Percentiles rank a stretch among this genome's conserved stretches.
Conservation (phyloP, 2,113 vertebrate species). For the Taxidea taxus region DNA sequence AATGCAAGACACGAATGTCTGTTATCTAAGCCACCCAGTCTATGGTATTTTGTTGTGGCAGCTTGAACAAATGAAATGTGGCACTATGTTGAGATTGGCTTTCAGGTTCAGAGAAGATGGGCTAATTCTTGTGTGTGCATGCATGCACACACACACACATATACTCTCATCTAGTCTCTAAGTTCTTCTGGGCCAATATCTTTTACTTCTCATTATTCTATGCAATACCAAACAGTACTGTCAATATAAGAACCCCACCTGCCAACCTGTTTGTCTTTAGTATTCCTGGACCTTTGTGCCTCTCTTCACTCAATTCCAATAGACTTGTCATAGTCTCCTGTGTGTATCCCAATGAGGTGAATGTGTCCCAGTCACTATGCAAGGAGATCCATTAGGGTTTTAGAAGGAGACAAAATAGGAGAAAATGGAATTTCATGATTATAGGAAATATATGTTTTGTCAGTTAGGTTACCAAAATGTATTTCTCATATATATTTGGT, state of each 20-base stretch:
- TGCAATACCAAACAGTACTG: background rate
- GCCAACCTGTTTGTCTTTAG: background rate
- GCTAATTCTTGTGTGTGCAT: background rate
- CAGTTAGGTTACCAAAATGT: background rate
- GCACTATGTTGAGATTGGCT: background rate
- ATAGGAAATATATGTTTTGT: background rate
- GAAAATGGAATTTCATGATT: background rate
- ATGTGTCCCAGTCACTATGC: background rate
- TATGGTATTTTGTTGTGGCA: background rate
- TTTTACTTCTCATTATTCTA: background rate
- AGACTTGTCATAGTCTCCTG: background rate
- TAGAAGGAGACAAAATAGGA: background rate
- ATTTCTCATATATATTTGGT: background rate
- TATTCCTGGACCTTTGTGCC: background rate
- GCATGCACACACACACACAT: fast-evolving
- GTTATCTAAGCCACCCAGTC: background rate
- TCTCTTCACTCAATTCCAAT: background rate
- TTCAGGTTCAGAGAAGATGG: background rate
- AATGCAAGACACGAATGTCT: background rate
- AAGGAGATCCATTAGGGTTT: background rate
- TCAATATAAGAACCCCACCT: background rate
- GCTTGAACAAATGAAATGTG: background rate
- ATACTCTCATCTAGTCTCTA: background rate
- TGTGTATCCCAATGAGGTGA: background rate
- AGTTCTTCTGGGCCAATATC: background rate